These are phyloP conservation scores for Malthinus flaveolus DNA, from an alignment of 2,888 invertebrate genomes.

Conservation along the genomic window DNA sequence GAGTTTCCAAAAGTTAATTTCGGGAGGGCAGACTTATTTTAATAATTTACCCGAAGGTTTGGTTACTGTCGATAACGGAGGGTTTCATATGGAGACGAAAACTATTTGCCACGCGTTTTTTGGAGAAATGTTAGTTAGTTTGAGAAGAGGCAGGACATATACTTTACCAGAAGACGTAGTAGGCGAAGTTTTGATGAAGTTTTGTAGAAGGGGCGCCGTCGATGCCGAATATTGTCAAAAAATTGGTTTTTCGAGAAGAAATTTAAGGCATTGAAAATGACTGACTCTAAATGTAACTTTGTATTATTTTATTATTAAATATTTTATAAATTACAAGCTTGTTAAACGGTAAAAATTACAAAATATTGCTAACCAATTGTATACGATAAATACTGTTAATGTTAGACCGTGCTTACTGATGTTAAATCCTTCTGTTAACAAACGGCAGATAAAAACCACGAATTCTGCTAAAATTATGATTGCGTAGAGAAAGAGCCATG, in stretches of 20 bases:
- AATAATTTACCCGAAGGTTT: conserved; percentile 42
- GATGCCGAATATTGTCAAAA: conserved; percentile 42
- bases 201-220: conserved; percentile 44
- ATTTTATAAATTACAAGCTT: not conserved
- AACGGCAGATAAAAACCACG: conserved; percentile 40
- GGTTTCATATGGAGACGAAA: conserved; percentile 51
- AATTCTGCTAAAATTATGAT: conserved; percentile 47
- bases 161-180: conserved; percentile 39
- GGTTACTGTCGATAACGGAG: conserved; percentile 50
- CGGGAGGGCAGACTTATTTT: conserved; percentile 36
- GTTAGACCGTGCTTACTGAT: conserved; percentile 43
- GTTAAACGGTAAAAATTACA: conserved; percentile 43
- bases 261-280: too few relatives aligned
- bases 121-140: conserved; percentile 47
- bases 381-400: conserved; percentile 46
- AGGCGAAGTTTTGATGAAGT: conserved; percentile 41
- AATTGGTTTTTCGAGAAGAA: not conserved
- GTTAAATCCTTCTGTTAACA: conserved; percentile 42
- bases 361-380: conserved; percentile 50
- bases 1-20: conserved; percentile 17
- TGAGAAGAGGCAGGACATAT: conserved; percentile 36
- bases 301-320: not conserved
- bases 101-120: conserved; percentile 54
- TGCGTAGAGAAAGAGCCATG: conserved; percentile 47
- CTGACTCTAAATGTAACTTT: not conserved